Evolutionary conservation across 2,113 vertebrate genomes (phyloP).

Genomic region (Dicaeum eximium): DNA sequence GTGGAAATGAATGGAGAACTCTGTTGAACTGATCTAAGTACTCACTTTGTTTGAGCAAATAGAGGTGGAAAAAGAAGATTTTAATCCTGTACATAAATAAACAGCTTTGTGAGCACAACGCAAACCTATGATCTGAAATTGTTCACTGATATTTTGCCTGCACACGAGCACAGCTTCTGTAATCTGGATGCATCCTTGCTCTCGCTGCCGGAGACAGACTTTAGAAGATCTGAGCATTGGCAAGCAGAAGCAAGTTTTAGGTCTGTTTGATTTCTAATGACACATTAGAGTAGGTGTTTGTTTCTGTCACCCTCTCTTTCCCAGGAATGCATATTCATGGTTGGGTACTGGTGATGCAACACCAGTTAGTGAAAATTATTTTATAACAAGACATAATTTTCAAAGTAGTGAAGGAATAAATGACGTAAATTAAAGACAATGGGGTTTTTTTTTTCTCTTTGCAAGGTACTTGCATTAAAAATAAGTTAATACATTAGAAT

Average conservation of each 20-base stretch:
- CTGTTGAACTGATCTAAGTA: constrained; percentile 1
- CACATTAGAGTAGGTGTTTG: constrained; percentile 52
- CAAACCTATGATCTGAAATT: not conserved
- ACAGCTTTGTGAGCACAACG: not conserved
- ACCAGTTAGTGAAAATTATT: constrained; percentile 3
- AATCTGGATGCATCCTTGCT: not conserved
- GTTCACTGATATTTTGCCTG: not conserved
- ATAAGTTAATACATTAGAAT: not conserved
- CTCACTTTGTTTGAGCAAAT: not conserved
- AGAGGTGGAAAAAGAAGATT: not conserved
- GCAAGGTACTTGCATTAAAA: not conserved
- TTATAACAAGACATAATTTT: constrained; percentile 22
- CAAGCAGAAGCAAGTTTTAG: constrained; percentile 28
- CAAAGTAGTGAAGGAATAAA: not conserved
- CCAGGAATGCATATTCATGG: not conserved
- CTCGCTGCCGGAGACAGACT: not conserved
- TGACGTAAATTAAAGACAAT: not conserved
- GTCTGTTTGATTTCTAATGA: constrained; percentile 66
- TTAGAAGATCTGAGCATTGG: not conserved
- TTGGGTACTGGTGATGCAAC: not conserved
- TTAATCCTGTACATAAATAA: constrained; percentile 24
- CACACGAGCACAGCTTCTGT: not conserved
- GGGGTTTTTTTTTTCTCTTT: rapidly evolving
- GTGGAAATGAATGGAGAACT: constrained; percentile 13
- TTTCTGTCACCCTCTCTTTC: constrained; percentile 57